A percentile compares a stretch with the other conserved stretches of the same genome.
Evolutionary conservation across 1,140 invertebrate genomes (phyloP).

Genomic region (Diprion similis): DNA sequence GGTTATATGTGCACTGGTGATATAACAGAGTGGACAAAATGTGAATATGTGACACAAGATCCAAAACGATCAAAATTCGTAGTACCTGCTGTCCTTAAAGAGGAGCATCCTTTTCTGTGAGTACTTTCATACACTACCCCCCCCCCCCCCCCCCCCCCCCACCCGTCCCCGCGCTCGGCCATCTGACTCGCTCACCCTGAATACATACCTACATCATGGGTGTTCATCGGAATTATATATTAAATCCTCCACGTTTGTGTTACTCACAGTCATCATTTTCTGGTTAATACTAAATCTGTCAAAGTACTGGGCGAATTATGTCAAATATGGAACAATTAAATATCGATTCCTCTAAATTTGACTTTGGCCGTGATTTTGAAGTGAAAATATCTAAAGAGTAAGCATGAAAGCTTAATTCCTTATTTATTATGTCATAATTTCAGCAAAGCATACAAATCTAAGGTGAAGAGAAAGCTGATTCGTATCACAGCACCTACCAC

Average conservation of each 20-base stretch:
- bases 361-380: no score
- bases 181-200: conserved; percentile 5
- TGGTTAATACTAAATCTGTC: no score
- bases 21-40: conserved; percentile 91
- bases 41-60: conserved; percentile 73
- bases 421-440: not conserved
- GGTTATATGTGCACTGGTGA: conserved; percentile 85
- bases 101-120: conserved; percentile 69
- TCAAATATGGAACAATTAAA: no score
- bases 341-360: no score
- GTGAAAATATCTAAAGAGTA: no score
- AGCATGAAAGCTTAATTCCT: no score
- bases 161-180: no score
- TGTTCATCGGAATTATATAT: conserved; percentile 21
- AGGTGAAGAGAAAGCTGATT: conserved; percentile 69
- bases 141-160: no score
- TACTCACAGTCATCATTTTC: not conserved
- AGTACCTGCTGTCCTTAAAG: conserved; percentile 73
- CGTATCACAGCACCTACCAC: conserved; percentile 63
- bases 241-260: conserved; percentile 11
- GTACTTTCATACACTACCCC: not conserved
- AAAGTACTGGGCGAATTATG: no score
- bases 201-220: not conserved
- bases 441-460: conserved; percentile 70
- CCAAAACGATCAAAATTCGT: conserved; percentile 79